Conservation (phyloP, 2,888 invertebrate genomes). For the Trilocha varians region DNA sequence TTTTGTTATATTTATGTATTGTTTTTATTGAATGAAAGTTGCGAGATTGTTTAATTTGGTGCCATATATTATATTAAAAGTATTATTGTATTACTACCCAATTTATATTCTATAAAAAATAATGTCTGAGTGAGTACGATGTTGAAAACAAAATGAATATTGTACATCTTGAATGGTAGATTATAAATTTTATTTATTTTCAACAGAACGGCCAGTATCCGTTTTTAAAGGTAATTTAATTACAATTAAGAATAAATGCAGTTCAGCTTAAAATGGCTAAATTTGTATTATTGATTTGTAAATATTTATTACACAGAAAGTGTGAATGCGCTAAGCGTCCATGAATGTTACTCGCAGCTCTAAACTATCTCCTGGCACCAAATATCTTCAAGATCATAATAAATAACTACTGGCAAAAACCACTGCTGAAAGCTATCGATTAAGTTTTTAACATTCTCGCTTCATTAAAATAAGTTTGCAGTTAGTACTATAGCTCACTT, state of each 20-base stretch:
- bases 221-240: conserved; percentile 69
- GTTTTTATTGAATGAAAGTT: too few species aligned
- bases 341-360: conserved; percentile 40
- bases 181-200: conserved; percentile 46
- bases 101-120: too few species aligned
- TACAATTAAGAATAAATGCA: conserved; percentile 34
- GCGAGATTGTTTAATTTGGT: neutral
- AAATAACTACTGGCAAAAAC: conserved; percentile 27
- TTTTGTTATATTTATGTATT: too few species aligned
- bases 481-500: conserved; percentile 24
- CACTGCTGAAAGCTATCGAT: conserved; percentile 22
- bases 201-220: conserved; percentile 67
- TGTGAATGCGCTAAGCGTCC: conserved; percentile 48
- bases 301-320: conserved; percentile 30
- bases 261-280: conserved; percentile 53
- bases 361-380: conserved; percentile 47
- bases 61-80: neutral
- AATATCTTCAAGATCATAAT: conserved; percentile 31
- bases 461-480: conserved; percentile 30
- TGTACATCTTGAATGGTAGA: neutral
- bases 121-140: too few species aligned
- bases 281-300: conserved; percentile 30
- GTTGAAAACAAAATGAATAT: too few species aligned
- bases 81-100: too few species aligned
- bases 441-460: conserved; percentile 37